Percentiles rank a stretch among this genome's conserved stretches.
Evolutionary conservation across 2,888 invertebrate species (phyloP).

Genomic region (Dermolepida albohirtum): DNA sequence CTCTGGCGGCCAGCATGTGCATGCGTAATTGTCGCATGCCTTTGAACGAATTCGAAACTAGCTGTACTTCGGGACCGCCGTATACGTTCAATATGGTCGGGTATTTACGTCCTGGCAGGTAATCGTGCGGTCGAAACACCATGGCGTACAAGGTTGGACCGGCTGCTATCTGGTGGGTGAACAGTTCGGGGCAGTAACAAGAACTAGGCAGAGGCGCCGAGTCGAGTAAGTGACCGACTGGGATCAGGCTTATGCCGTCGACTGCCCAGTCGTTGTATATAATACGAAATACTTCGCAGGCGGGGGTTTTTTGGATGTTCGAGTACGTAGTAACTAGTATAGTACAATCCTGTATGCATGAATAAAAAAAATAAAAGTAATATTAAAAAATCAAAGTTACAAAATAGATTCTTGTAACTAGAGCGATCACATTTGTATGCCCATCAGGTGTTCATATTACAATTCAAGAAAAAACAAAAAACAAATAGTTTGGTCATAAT

Average conservation of each 20-base stretch:
- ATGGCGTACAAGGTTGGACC: slow-evolving; percentile 85
- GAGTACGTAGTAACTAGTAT: slow-evolving; percentile 87
- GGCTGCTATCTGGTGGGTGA: slow-evolving; percentile 75
- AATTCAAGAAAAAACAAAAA: too few relatives aligned
- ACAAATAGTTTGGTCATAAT: too few relatives aligned
- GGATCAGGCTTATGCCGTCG: slow-evolving; percentile 75
- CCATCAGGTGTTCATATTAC: too few relatives aligned
- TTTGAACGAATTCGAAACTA: slow-evolving; percentile 96
- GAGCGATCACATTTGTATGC: too few relatives aligned
- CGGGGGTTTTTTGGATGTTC: slow-evolving; percentile 83
- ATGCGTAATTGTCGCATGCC: slow-evolving; percentile 91
- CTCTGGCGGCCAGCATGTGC: slow-evolving; percentile 95
- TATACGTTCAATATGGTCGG: slow-evolving; percentile 97
- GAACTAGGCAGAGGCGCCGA: slow-evolving; percentile 67
- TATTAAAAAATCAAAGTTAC: too few relatives aligned
- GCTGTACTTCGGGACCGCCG: slow-evolving; percentile 98
- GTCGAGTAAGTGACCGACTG: slow-evolving; percentile 78
- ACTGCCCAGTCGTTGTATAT: slow-evolving; percentile 76
- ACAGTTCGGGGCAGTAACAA: slow-evolving; percentile 78
- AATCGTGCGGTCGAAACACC: slow-evolving; percentile 87
- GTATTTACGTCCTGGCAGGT: slow-evolving; percentile 76
- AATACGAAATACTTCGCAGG: slow-evolving; percentile 81
- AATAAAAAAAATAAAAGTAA: too few relatives aligned
- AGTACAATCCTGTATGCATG: slow-evolving; percentile 73
- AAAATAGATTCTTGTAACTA: too few relatives aligned